Conservation (phyloP, 2,113 vertebrate genomes). For the Gobiocypris rarus region DNA sequence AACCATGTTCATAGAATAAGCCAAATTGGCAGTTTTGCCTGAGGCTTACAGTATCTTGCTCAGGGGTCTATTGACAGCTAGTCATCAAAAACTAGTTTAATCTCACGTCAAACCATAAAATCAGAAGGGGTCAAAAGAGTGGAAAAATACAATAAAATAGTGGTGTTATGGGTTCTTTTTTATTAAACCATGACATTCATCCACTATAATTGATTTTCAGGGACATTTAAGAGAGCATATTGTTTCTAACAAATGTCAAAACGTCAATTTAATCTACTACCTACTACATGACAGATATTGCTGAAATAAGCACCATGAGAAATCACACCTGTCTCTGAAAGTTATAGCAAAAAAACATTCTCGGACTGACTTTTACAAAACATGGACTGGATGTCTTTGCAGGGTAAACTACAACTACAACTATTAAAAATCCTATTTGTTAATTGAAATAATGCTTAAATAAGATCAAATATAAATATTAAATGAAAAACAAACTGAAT, state of each 20-base stretch:
- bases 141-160: constrained; percentile 4
- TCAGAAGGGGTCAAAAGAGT: neutral
- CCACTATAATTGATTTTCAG: neutral
- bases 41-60: neutral
- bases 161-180: neutral
- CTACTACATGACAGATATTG: neutral
- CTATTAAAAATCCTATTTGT: neutral
- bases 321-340: neutral
- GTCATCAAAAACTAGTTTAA: constrained; percentile 1
- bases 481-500: neutral
- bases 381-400: neutral
- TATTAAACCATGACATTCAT: neutral
- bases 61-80: neutral
- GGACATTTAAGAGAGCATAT: constrained; percentile 9
- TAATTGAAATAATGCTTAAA: neutral
- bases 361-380: neutral
- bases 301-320: neutral
- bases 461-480: neutral
- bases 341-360: neutral
- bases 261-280: neutral
- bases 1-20: constrained; percentile 8
- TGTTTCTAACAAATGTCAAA: constrained; percentile 1
- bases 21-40: neutral
- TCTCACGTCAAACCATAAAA: neutral
- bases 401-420: neutral